Evolutionary conservation across 2,113 vertebrate genomes (phyloP), one percentile per base, ranked within the genome.

Genomic region (Hyperopisus bebe): DNA sequence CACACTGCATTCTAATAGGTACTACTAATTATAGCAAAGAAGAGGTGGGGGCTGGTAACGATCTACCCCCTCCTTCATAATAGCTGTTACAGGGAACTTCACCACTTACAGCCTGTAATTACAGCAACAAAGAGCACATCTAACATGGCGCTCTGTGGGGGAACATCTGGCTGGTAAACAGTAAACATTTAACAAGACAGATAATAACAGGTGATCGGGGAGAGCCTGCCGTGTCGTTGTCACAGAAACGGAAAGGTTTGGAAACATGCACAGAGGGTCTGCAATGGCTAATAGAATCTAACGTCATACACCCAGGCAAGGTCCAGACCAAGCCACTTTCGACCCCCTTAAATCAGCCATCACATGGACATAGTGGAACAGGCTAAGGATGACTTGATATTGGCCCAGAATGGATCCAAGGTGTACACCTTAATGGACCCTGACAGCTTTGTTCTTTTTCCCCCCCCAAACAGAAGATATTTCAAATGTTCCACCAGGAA

Each of bases 1-100:
- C 93, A 91, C 92, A 93, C 94, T 95, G 95, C 95, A 94, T 95
- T 93, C 90, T 94, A 94, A 92, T 46, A 84, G 93, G 91, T 91
- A 91, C 93, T 90, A 93, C 66, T 93, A 93, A 95, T 95, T 95
- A 95, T 92, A 91, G 90, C 92, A 91, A 0, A 91, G 89, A 15
- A 88, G 92, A 95, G 19, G 93, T 90, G 92, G 93, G 92, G 55
- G 47, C 89, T 90, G 87, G 94, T 94, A 95, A 94, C 91, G 86
- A 90, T 92, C 93, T 94, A 95, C 62, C 94, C 95, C 92, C 44
- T 84, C 55, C 17, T 47, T 88, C 74, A 44, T 84, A 89, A 91
- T 74, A 62, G 55, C 42, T 19, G 7, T 82, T 51, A 50, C 13
- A 9, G 47, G 21, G 47, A 62, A 62, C 27, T 87, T 77, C 83